phyloP scores from a whole-genome alignment of 1,140 invertebrate genomes.

The Aplysia californica region DNA sequence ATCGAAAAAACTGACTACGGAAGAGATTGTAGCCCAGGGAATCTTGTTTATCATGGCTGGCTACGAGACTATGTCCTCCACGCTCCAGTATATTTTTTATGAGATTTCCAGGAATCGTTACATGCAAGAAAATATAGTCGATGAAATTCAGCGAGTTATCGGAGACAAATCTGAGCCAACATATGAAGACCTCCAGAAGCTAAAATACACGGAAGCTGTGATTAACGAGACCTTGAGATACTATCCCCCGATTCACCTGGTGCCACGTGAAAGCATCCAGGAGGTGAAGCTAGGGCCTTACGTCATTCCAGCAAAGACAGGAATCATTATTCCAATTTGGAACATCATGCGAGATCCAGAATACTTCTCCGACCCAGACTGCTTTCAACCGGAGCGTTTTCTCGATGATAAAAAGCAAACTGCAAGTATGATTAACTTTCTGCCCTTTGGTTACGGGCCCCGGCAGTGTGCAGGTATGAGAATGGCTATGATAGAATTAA shows the following conservation, averaged over 20 bases:
- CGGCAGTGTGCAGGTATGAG: constrained; percentile 74
- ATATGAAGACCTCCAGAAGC: constrained; percentile 34
- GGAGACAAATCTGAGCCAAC: constrained; percentile 23
- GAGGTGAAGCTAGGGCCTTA: not conserved
- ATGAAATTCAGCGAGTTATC: constrained; percentile 33
- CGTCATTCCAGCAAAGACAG: not conserved
- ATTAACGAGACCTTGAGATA: constrained; percentile 38
- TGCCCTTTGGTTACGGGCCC: constrained; percentile 70
- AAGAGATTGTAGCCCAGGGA: constrained; percentile 76
- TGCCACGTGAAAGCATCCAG: not conserved
- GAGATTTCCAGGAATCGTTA: constrained; percentile 71
- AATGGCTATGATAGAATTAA: constrained; percentile 66
- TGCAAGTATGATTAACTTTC: not conserved
- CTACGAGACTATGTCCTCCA: constrained; percentile 74
- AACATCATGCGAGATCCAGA: constrained; percentile 32
- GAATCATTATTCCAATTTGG: constrained; percentile 26
- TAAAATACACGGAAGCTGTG: constrained; percentile 35
- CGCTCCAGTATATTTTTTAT: constrained; percentile 71
- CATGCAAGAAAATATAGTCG: constrained; percentile 28
- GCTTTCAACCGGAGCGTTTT: constrained; percentile 39
- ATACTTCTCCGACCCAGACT: constrained; percentile 38
- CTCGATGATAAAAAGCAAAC: not conserved
- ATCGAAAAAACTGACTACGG: constrained; percentile 40
- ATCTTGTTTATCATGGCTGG: constrained; percentile 77
- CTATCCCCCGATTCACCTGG: constrained; percentile 31